Base-by-base conservation (phyloP, 1,140 invertebrate species). In the Heliconius nattereri region DNA sequence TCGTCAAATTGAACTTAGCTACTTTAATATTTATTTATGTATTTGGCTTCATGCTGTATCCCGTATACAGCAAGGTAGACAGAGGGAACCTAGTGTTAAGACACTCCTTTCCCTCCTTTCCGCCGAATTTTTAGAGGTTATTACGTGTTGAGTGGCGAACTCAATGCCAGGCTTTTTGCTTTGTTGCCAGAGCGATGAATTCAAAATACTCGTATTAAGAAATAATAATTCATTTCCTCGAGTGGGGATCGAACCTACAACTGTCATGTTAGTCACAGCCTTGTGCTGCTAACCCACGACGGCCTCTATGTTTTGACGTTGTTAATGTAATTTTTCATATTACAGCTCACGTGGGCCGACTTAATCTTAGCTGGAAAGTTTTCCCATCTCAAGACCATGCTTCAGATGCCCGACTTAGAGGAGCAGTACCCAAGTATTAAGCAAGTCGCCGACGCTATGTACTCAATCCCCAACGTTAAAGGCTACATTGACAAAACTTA, bases 261-360 rank as follows among this genome's bases (percentile, higher is more conserved):
- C 45, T 49, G 16, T 49, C 45, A 49, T 2, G 11, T 49, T 2
- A 49, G 45, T 49, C 45, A 49, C 11, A 49, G 32, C 16, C 0
- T 11, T 49, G 13, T 16, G 45, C 45, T 16, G 45, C 45, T 16
- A 11, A 11, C 1, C 45, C 13, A 49, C 13, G 13, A 49, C 13
- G 7, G 32, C 32, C 32, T 35, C 32, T 35, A 35, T 35, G 32
- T 45, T 16, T 45, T 16, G 5, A 16, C 0, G 16, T 45, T 45
- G 2, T 29, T 66, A 26, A 66, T 66, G 0, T 16, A 29, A 66
- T 66, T 66, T 66, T 66, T 11, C 23, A 16, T 66, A 3, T 95
- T 95, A 13, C 94, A 96, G 96, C 92, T 96, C 45, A 96, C 96
- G 23, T 96, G 96, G 96, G 95, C 95, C 13, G 96, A 96, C 78